These are phyloP conservation scores for Pemphredon lugubris DNA, from an alignment of 2,888 invertebrate genomes.

Conservation along the genomic window DNA sequence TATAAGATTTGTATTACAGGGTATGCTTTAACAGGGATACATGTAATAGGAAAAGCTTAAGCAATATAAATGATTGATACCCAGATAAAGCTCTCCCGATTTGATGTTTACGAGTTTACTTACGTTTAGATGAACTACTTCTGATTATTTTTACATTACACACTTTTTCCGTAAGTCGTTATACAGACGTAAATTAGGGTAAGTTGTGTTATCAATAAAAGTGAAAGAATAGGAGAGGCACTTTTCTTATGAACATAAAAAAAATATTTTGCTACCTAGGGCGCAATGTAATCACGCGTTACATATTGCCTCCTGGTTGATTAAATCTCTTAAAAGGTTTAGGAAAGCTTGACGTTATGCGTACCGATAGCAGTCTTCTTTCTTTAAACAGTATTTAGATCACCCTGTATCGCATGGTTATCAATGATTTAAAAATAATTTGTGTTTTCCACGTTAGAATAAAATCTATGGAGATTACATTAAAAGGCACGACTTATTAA, in stretches of 20 bases:
- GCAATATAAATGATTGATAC: slow-evolving; percentile 60
- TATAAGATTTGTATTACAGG: slow-evolving; percentile 58
- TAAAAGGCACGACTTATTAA: slow-evolving; percentile 79
- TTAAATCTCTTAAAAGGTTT: slow-evolving; percentile 57
- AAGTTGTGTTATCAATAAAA: slow-evolving; percentile 62
- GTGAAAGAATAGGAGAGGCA: slow-evolving; percentile 67
- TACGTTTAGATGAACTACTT: slow-evolving; percentile 31
- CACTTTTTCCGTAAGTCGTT: slow-evolving; percentile 21
- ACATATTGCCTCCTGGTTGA: slow-evolving; percentile 34
- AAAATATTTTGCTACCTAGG: slow-evolving; percentile 52
- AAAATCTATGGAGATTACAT: slow-evolving; percentile 73
- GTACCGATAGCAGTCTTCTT: slow-evolving; percentile 66
- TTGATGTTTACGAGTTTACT: slow-evolving; percentile 40
- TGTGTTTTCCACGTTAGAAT: slow-evolving; percentile 66
- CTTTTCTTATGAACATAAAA: slow-evolving; percentile 63
- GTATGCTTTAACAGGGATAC: slow-evolving; percentile 58
- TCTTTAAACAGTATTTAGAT: slow-evolving; percentile 68
- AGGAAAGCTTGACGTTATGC: slow-evolving; percentile 60
- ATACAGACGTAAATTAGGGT: slow-evolving; percentile 47
- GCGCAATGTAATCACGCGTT: slow-evolving; percentile 34
- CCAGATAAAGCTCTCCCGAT: slow-evolving; percentile 54
- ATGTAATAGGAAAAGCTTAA: slow-evolving; percentile 60
- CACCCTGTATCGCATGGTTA: slow-evolving; percentile 66
- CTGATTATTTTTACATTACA: slow-evolving; percentile 43
- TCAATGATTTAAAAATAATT: slow-evolving; percentile 75